A percentile compares a stretch with the other conserved stretches of the same genome.
Conservation (phyloP, 2,888 invertebrate species). For the Drosophila neotestacea region DNA sequence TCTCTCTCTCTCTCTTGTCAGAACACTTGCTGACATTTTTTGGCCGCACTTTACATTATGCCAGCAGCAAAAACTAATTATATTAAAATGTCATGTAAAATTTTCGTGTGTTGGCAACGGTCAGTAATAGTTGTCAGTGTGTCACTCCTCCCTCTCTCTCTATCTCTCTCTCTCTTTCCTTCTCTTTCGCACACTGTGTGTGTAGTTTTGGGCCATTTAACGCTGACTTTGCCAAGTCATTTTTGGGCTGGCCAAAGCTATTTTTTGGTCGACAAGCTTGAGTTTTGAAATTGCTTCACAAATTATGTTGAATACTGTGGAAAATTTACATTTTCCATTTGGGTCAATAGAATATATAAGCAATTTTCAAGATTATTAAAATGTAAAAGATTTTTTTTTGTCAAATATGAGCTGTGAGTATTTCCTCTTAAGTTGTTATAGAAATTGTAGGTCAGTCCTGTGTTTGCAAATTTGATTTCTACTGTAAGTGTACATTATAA, state of each 20-base stretch:
- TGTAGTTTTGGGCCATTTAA: slow-evolving; percentile 58
- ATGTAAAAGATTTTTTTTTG: background rate
- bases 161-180: background rate
- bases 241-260: slow-evolving; percentile 40
- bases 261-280: slow-evolving; percentile 30
- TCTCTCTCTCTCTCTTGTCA: slow-evolving; percentile 4
- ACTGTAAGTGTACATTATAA: no score
- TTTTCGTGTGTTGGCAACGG: slow-evolving; percentile 66
- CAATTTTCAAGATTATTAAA: slow-evolving; percentile 17
- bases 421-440: no score
- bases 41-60: slow-evolving; percentile 77
- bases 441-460: no score
- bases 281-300: slow-evolving; percentile 27
- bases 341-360: slow-evolving; percentile 21
- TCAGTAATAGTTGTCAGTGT: slow-evolving; percentile 67
- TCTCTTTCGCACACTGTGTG: slow-evolving; percentile 14
- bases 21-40: slow-evolving; percentile 72
- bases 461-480: no score
- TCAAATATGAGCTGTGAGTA: no score
- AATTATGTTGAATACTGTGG: slow-evolving; percentile 51
- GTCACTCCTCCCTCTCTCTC: slow-evolving; percentile 15
- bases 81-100: slow-evolving; percentile 78
- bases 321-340: slow-evolving; percentile 30
- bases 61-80: slow-evolving; percentile 75
- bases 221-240: slow-evolving; percentile 71